Evolutionary conservation across 2,797 vertebrate species (phyloP), one percentile per base, ranked within the genome.

Genomic region (Hippoglossus hippoglossus): DNA sequence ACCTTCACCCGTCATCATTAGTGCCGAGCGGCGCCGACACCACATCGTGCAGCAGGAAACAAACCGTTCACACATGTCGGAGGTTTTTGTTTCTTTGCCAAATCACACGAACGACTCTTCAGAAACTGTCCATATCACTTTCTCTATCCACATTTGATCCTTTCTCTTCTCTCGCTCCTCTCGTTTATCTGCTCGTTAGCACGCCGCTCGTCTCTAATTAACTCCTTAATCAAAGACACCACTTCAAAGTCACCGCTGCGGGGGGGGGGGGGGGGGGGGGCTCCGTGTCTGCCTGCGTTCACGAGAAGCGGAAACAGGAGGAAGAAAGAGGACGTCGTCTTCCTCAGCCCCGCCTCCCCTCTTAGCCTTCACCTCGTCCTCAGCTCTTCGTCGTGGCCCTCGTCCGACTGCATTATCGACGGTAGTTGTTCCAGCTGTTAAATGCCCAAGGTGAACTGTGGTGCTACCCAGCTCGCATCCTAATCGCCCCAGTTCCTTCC

Each of bases 221-320:
- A 87, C 77, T 84, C 63, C 77, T 89, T 81, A 91, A 90, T 90
- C 81, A 90, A 79, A 90, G 86, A 75, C 63, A 44, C 61, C 63
- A 88, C 89, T 91, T 93, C 89, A 92, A 90, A 92, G 90, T 83
- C 76, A 71, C 68, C 64, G 82, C 82, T 88, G 49, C 51, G 28
- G 28, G 22, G 82, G 75, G 22, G 82, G 75, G 22, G 82, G 75
- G n/a, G n/a, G n/a, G n/a, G n/a, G n/a, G n/a, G 22, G 82, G 75
- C 68, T 44, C 1, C 1, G 49, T 41, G 73, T 76, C 64, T 65
- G 58, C 50, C 34, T 56, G 65, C 19, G 55, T 73, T 53, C 41
- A 26, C 68, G 2, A 36, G 34, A 31, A 6, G 3, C 0, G 10
- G 34, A 81, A 84, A 68, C 77, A 64, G 44, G 59, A 67, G 56